phyloP scores from a whole-genome alignment of 2,888 invertebrate genomes.

The Teleogryllus oceanicus region DNA sequence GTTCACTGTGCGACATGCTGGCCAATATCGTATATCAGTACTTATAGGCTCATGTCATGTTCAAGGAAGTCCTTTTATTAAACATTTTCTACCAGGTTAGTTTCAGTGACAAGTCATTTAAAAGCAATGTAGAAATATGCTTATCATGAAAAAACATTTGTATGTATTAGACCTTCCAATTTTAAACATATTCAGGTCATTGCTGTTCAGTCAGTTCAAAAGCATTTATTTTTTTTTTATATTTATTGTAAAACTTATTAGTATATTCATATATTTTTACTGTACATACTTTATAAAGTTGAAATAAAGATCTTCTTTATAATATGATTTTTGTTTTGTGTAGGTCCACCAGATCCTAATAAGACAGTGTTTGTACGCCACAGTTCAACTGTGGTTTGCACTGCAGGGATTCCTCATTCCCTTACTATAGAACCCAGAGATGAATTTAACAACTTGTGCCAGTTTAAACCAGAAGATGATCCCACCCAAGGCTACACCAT shows the following conservation, averaged over 20 bases:
- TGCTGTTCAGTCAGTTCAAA: no score
- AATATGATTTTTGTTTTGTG: conserved; percentile 32
- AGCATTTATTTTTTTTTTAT: no score
- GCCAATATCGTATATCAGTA: conserved; percentile 81
- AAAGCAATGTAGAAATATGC: no score
- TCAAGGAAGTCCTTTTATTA: conserved; percentile 80
- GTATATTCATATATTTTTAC: no score
- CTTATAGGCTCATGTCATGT: conserved; percentile 78
- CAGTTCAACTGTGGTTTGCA: conserved; percentile 80
- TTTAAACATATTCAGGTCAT: neutral
- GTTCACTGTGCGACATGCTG: conserved; percentile 88
- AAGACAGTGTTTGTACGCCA: conserved; percentile 79
- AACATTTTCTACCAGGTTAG: conserved; percentile 70
- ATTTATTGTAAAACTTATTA: no score
- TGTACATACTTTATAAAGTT: no score
- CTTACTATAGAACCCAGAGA: conserved; percentile 88
- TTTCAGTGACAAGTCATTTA: neutral
- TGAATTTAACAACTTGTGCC: conserved; percentile 82
- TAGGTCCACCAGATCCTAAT: conserved; percentile 76
- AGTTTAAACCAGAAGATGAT: conserved; percentile 55
- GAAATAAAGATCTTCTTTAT: neutral
- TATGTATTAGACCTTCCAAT: neutral
- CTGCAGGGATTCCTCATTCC: conserved; percentile 68
- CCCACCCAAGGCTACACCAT: conserved; percentile 56
- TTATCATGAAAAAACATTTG: neutral